Evolutionary conservation across 1,140 invertebrate genomes (phyloP).

Genomic region (Cheumatopsyche charites): DNA sequence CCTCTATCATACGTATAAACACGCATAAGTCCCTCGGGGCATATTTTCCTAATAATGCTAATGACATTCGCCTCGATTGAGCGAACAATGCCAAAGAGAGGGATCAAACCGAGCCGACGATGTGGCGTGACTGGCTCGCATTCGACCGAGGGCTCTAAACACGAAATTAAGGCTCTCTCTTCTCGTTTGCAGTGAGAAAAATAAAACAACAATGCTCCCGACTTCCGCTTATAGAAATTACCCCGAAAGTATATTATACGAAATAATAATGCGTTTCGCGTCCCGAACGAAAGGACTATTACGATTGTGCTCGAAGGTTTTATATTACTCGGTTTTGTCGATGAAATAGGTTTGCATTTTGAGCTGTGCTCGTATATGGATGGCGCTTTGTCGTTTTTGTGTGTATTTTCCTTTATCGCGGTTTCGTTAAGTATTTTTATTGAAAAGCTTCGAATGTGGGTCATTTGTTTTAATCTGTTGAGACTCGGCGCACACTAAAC

Average conservation of each 20-base stretch:
- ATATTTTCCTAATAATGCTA: conserved; percentile 27
- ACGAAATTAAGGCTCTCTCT: conserved; percentile 22
- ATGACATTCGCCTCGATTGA: conserved; percentile 16
- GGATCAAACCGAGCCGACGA: background rate
- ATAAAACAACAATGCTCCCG: conserved; percentile 3
- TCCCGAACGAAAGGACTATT: too few relatives aligned
- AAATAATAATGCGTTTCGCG: background rate
- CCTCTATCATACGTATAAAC: too few relatives aligned
- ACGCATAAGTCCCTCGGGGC: background rate
- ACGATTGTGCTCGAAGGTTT: too few relatives aligned
- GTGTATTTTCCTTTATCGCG: too few relatives aligned
- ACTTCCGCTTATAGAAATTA: conserved; percentile 19
- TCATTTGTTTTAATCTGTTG: too few relatives aligned
- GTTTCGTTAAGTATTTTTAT: too few relatives aligned
- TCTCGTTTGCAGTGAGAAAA: background rate
- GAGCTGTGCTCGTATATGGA: too few relatives aligned
- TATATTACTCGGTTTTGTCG: too few relatives aligned
- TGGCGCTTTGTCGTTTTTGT: too few relatives aligned
- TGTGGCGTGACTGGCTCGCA: conserved; percentile 13
- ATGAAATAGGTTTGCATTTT: too few relatives aligned
- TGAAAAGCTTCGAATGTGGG: too few relatives aligned
- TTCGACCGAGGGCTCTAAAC: conserved; percentile 3
- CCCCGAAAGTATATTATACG: background rate
- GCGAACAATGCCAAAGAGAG: conserved; percentile 19
- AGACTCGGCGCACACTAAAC: too few relatives aligned